Evolutionary conservation across 2,888 invertebrate species (phyloP).

Genomic region (Stramonita haemastoma): DNA sequence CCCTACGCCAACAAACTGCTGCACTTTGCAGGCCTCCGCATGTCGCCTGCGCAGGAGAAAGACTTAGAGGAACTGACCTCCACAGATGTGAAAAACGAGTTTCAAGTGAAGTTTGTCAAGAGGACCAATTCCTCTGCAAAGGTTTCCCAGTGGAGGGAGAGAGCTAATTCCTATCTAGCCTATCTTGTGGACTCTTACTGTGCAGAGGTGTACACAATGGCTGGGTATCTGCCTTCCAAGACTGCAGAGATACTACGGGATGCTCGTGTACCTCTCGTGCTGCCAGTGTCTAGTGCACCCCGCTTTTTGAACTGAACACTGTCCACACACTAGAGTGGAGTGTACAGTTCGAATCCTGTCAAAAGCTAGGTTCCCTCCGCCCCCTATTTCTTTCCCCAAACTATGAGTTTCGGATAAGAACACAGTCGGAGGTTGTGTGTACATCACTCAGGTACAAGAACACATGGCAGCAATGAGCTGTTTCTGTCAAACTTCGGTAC

Average conservation of each 20-base stretch:
- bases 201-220: neutral
- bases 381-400: no score
- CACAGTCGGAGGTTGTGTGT: no score
- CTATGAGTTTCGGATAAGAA: no score
- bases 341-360: no score
- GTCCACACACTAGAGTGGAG: no score
- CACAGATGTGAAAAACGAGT: neutral
- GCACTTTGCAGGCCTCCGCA: slow-evolving; percentile 35
- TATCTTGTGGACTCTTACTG: neutral
- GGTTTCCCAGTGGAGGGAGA: neutral
- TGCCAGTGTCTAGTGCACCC: neutral
- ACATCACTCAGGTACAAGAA: no score
- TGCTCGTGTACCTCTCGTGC: neutral
- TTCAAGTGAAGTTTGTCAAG: neutral
- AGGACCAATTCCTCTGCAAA: neutral
- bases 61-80: slow-evolving; percentile 44
- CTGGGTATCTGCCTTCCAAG: slow-evolving; percentile 2
- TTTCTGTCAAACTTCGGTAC: no score
- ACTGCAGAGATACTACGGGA: neutral
- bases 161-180: neutral
- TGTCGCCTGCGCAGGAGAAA: slow-evolving; percentile 10
- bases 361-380: no score
- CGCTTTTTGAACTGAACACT: neutral
- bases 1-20: slow-evolving; percentile 31
- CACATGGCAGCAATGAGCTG: no score